A percentile compares a stretch with the other conserved stretches of the same genome.
Evolutionary conservation across 35 echinoderm and acorn worm species (phyloP).

Genomic region (Apostichopus japonicus): DNA sequence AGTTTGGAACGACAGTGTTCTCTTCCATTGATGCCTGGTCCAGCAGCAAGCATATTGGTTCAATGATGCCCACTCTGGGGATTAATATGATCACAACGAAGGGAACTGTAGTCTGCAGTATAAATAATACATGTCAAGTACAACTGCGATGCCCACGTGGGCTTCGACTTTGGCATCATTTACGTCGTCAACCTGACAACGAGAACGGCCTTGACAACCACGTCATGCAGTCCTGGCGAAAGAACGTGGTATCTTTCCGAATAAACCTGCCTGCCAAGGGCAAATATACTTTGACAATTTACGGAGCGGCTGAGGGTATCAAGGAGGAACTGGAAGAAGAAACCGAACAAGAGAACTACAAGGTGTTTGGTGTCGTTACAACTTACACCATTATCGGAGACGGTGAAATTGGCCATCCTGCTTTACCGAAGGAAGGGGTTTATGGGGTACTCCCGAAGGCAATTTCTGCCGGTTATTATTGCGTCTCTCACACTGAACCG

Average conservation of each 20-base stretch:
- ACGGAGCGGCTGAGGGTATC: constrained; percentile 13
- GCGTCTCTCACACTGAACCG: constrained; percentile 21
- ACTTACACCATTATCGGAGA: not conserved
- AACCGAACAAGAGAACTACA: not conserved
- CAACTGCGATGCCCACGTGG: constrained; percentile 33
- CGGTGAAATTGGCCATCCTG: not conserved
- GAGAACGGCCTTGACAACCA: not conserved
- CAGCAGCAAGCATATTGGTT: constrained; percentile 9
- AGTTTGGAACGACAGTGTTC: not conserved
- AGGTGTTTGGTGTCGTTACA: constrained; percentile 35
- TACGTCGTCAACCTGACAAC: not conserved
- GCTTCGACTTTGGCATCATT: constrained; percentile 33
- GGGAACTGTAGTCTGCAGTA: not conserved
- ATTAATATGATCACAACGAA: not conserved
- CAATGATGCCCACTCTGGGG: constrained; percentile 31
- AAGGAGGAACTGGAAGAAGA: not conserved
- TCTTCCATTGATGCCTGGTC: constrained; percentile 30
- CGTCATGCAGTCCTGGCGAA: constrained; percentile 43
- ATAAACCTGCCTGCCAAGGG: not conserved
- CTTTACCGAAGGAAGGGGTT: constrained; percentile 14
- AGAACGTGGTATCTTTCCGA: constrained; percentile 20
- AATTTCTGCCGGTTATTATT: constrained; percentile 21
- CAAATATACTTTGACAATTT: constrained; percentile 14
- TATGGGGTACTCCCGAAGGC: constrained; percentile 31
- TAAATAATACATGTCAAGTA: not conserved